Conservation (phyloP, 2,113 vertebrate species). For the Nothobranchius kuhntae region DNA sequence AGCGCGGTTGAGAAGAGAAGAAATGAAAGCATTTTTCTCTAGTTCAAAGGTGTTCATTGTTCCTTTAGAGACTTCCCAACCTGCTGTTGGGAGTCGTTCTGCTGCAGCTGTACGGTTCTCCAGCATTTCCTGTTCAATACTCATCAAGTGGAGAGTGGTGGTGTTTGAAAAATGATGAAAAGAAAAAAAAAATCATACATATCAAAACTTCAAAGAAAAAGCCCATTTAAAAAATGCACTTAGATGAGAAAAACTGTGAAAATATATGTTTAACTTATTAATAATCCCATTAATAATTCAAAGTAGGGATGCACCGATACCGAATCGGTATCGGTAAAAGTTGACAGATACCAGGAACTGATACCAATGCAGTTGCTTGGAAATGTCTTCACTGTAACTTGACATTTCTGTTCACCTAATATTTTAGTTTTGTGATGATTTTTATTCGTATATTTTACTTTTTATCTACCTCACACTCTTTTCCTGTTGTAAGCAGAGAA, state of each 20-base stretch:
- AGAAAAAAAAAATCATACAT: neutral
- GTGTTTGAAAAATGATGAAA: neutral
- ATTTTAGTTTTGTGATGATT: too few relatives aligned
- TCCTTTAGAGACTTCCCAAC: slow-evolving; percentile 21
- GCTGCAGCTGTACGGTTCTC: neutral
- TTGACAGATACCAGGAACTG: too few relatives aligned
- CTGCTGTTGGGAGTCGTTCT: slow-evolving; percentile 15
- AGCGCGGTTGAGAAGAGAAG: neutral
- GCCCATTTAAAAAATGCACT: neutral
- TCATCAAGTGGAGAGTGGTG: neutral
- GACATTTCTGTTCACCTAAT: too few relatives aligned
- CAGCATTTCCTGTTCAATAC: slow-evolving; percentile 10
- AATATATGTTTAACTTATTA: neutral
- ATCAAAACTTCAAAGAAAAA: slow-evolving; percentile 23
- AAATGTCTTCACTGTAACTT: too few relatives aligned
- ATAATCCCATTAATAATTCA: slow-evolving; percentile 1
- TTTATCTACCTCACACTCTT: too few relatives aligned
- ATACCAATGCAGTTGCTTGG: too few relatives aligned
- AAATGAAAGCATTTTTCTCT: slow-evolving; percentile 1
- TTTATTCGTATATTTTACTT: too few relatives aligned
- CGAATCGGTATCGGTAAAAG: too few relatives aligned
- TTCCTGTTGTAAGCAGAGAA: too few relatives aligned
- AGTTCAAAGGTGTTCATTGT: slow-evolving; percentile 34
- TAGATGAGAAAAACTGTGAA: neutral
- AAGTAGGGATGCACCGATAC: too few relatives aligned